phyloP scores from a whole-genome alignment of 2,797 vertebrate species.

The Sparidentex hasta region DNA sequence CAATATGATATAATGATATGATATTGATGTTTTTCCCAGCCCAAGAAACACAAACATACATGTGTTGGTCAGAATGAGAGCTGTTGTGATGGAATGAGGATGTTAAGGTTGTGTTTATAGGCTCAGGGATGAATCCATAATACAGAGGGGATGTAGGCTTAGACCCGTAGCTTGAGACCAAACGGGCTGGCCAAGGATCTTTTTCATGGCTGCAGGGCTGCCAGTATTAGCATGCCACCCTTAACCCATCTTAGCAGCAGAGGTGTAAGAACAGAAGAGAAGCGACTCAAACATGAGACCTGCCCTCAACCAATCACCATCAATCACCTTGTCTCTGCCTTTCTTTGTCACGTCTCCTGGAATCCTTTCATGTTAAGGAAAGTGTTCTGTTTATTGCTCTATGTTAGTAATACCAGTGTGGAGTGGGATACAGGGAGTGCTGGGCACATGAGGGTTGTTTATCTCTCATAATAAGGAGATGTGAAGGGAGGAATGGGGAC shows the following conservation, averaged over 20 bases:
- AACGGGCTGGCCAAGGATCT: slow-evolving; percentile 31
- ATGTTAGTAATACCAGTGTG: not conserved
- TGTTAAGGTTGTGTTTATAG: slow-evolving; percentile 18
- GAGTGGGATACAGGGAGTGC: not conserved
- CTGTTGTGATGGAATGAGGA: not conserved
- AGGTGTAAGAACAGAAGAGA: slow-evolving; percentile 25
- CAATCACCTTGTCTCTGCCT: slow-evolving; percentile 18
- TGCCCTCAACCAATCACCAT: slow-evolving; percentile 13
- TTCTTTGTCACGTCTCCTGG: slow-evolving; percentile 14
- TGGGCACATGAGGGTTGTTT: slow-evolving; percentile 11
- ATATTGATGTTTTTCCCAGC: too few relatives aligned
- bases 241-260: slow-evolving; percentile 15
- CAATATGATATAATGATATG: too few relatives aligned
- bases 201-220: slow-evolving; percentile 26
- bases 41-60: not conserved
- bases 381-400: slow-evolving; percentile 9
- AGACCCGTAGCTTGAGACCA: slow-evolving; percentile 48
- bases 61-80: not conserved
- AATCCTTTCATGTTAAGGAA: slow-evolving; percentile 18
- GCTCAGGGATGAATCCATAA: slow-evolving; percentile 23
- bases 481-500: slow-evolving; percentile 33
- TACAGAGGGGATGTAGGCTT: slow-evolving; percentile 44
- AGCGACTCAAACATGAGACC: not conserved
- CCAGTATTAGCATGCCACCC: slow-evolving; percentile 34
- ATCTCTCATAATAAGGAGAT: slow-evolving; percentile 30